Conservation (phyloP, 2,888 invertebrate genomes). For the Cheilosia grossa region DNA sequence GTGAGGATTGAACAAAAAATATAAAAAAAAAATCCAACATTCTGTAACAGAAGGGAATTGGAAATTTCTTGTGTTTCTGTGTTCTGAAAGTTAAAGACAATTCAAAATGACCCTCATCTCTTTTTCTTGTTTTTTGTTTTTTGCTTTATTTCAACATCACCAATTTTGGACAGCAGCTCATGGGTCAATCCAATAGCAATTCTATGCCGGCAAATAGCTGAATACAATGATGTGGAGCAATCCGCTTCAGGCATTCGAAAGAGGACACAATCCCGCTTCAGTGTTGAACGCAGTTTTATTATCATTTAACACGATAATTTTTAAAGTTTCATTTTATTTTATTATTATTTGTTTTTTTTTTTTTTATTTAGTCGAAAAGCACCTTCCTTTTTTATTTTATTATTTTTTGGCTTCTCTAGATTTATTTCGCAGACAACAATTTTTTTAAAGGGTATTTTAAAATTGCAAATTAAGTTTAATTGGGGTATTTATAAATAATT, state of each 20-base stretch:
- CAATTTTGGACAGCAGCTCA: not conserved
- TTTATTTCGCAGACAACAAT: no score
- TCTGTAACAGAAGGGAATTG: not conserved
- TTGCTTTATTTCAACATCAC: slow-evolving; percentile 2
- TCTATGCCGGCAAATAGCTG: not conserved
- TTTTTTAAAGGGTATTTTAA: no score
- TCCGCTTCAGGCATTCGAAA: not conserved
- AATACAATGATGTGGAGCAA: not conserved
- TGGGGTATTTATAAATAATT: no score
- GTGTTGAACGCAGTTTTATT: not conserved
- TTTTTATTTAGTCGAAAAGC: not conserved
- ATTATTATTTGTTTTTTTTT: not conserved
- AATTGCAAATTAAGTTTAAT: no score
- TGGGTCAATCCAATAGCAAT: not conserved
- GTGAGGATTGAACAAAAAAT: not conserved
- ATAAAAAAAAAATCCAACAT: not conserved
- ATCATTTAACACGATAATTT: not conserved
- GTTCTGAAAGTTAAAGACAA: slow-evolving; percentile 10
- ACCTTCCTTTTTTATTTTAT: no score
- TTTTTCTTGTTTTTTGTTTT: no score
- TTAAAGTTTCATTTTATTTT: not conserved
- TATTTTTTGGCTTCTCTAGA: no score
- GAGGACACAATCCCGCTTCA: not conserved
- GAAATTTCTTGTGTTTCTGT: not conserved
- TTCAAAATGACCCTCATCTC: slow-evolving; percentile 14